These are phyloP conservation scores for Balanococcus diminutus DNA, from an alignment of 2,888 invertebrate species.

Conservation along the genomic window DNA sequence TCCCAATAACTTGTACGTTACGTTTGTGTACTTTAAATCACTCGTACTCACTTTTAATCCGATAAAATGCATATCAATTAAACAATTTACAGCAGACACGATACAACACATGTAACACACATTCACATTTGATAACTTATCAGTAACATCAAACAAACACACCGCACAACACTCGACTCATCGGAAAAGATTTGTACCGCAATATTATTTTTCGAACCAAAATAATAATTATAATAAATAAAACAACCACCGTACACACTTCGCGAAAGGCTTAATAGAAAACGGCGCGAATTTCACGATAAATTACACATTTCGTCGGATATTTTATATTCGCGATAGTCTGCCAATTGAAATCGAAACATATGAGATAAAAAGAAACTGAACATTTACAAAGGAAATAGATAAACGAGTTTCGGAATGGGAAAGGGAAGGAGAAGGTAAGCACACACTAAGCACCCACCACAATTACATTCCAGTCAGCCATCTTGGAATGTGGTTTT, in stretches of 20 bases:
- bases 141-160: background rate
- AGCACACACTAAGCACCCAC: slow-evolving; percentile 55
- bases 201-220: background rate
- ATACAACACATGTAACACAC: background rate
- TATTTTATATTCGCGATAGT: background rate
- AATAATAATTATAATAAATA: no score
- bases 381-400: slow-evolving; percentile 33
- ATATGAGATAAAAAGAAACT: slow-evolving; percentile 28
- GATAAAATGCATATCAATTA: background rate
- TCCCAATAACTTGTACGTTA: background rate
- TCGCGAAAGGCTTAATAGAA: no score
- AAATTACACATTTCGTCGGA: background rate
- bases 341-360: background rate
- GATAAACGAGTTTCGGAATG: slow-evolving; percentile 46
- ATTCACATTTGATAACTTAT: slow-evolving; percentile 38
- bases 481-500: slow-evolving; percentile 58
- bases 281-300: background rate
- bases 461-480: slow-evolving; percentile 57
- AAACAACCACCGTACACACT: no score
- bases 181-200: no score
- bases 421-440: slow-evolving; percentile 41
- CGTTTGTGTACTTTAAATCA: background rate
- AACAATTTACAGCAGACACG: background rate
- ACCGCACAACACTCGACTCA: background rate
- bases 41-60: background rate